phyloP scores from a whole-genome alignment of 2,113 vertebrate species.

The Ammodytes marinus region DNA sequence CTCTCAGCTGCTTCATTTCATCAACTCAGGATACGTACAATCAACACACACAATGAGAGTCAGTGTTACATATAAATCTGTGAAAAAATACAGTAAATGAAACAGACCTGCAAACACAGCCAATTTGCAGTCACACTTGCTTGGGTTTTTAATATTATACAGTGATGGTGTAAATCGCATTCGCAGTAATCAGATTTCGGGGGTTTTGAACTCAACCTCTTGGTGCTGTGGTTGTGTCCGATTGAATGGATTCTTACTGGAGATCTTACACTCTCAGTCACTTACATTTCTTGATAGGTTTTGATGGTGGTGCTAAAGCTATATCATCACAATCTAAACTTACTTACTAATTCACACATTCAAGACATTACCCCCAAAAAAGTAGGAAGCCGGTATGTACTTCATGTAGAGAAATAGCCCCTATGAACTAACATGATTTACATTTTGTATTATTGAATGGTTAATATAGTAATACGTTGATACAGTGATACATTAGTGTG shows the following conservation, averaged over 20 bases:
- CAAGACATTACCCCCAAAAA: neutral
- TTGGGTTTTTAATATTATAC: neutral
- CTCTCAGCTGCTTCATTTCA: constrained; percentile 59
- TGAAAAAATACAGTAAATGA: neutral
- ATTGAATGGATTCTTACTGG: neutral
- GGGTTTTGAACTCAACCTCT: neutral
- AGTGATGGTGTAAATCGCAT: neutral
- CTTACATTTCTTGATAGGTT: neutral
- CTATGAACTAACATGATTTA: neutral
- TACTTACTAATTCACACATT: neutral
- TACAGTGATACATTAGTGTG: too few relatives aligned
- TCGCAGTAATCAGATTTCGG: too few relatives aligned
- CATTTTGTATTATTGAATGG: neutral
- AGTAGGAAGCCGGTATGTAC: too few relatives aligned
- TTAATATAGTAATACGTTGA: neutral
- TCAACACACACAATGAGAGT: constrained; percentile 49
- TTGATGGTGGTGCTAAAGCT: neutral
- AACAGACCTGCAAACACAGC: neutral
- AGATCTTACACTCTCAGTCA: neutral
- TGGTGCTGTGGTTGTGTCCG: neutral
- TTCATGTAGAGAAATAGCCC: too few relatives aligned
- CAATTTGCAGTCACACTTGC: constrained; percentile 2
- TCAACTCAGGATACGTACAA: constrained; percentile 36
- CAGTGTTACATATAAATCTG: constrained; percentile 41
- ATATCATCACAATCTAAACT: neutral